Percentiles rank a stretch among this genome's conserved stretches.
Conservation (phyloP, 2,797 vertebrate species). For the Urosaurus nigricauda region DNA sequence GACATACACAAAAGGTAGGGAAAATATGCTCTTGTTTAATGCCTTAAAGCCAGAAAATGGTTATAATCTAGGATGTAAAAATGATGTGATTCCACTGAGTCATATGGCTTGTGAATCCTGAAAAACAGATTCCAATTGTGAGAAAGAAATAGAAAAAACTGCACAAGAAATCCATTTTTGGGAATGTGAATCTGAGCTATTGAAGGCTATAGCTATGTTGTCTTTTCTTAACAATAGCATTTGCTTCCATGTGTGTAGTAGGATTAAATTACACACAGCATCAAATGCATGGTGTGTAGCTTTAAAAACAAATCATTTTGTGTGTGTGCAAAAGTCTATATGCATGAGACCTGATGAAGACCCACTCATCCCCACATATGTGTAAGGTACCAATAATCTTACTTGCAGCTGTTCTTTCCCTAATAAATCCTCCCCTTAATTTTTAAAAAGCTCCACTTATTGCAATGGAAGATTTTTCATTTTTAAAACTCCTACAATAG, state of each 20-base stretch:
- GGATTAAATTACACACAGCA: not conserved
- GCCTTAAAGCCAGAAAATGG: not conserved
- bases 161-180: conserved; percentile 10
- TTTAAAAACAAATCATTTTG: too few species aligned
- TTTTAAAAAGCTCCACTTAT: not conserved
- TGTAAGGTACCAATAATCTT: too few species aligned
- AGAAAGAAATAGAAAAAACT: not conserved
- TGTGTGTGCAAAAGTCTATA: too few species aligned
- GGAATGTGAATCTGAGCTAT: not conserved
- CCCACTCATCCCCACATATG: too few species aligned
- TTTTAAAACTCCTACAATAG: too few species aligned
- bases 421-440: too few species aligned
- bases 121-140: not conserved
- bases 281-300: not conserved
- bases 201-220: not conserved
- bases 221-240: conserved; percentile 3
- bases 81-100: not conserved
- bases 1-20: not conserved
- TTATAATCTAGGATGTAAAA: conserved; percentile 6
- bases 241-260: not conserved
- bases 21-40: conserved; percentile 20
- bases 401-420: too few species aligned
- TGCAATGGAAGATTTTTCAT: not conserved
- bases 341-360: too few species aligned
- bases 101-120: not conserved